Base-by-base conservation (phyloP, 1,140 invertebrate species). In the Drosophila persimilis region DNA sequence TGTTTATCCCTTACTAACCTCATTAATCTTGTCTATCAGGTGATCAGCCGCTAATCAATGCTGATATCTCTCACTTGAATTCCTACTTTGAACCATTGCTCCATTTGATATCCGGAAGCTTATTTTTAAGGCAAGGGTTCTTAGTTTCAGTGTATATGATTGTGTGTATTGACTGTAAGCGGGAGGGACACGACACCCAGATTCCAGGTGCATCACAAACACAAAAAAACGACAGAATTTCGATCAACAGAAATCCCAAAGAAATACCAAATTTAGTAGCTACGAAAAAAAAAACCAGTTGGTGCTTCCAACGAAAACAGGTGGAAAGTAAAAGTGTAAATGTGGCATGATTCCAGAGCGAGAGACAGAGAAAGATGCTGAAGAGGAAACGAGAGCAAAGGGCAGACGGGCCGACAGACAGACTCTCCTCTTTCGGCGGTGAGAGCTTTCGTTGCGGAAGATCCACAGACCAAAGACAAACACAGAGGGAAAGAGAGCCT, bases 321-420 rank as follows among this genome's bases (percentile, higher is more conserved):
- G 50, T 75, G 64, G 45, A 75, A 74, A 81, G 75, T 75, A 83
- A 83, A 84, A 83, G 65, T 64, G 71, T 63, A 74, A 73, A 74
- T 53, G 72, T 83, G 65, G 71, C 79, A 57, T 78, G 70, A 83
- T 56, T 50, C 35, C 20, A 44, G 24, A 48, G 44, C 11, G 41
- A 43, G 45, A 52, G 22, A 55, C 11, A 58, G 22, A 24, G n/a
- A 64, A 15, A 39, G 50, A 61, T 41, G 52, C 29, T 47, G 6
- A 9, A 11, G 29, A 44, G 13, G 22, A 29, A 20, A 13, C n/a
- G 44, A 22, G 20, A 48, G 29, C 6, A 44, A 31, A 62, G 58
- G 31, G 58, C 48, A 13, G 0, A 3, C 0, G 20, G 39, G 53
- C 15, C 52, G 55, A 44, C 52, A 55, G 60, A 20, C 20, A 20